Evolutionary conservation across 2,888 invertebrate genomes (phyloP).

Genomic region (Aromia moschata): DNA sequence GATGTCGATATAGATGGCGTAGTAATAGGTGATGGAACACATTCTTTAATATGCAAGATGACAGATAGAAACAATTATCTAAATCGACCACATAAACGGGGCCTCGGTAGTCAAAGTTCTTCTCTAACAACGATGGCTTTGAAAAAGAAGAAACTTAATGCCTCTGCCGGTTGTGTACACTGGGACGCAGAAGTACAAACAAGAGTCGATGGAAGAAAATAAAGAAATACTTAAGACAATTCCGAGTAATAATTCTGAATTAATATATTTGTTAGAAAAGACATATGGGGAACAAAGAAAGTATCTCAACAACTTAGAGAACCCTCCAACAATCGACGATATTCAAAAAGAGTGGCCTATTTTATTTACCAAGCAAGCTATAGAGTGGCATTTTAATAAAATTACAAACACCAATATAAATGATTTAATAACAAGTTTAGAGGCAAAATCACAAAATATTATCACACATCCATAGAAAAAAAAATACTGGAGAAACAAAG

Average conservation of each 20-base stretch:
- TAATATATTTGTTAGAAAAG: neutral
- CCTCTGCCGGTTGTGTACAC: neutral
- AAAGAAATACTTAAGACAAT: neutral
- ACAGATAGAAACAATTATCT: slow-evolving; percentile 42
- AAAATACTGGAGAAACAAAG: neutral
- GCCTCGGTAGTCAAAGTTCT: neutral
- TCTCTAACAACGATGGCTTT: neutral
- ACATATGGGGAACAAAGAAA: neutral
- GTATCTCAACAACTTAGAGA: neutral
- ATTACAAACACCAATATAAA: neutral
- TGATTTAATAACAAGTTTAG: neutral
- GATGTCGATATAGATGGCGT: slow-evolving; percentile 45
- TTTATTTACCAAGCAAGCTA: neutral
- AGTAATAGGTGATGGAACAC: slow-evolving; percentile 40
- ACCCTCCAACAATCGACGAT: neutral
- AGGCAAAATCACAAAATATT: neutral
- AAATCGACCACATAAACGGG: slow-evolving; percentile 40
- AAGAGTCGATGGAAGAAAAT: neutral
- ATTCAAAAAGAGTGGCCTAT: neutral
- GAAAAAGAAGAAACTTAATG: neutral
- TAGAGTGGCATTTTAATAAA: neutral
- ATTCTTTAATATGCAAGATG: slow-evolving; percentile 38
- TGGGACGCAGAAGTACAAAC: neutral
- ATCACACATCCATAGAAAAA: neutral
- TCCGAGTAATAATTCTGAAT: neutral